Evolutionary conservation across 2,888 invertebrate genomes (phyloP).

Genomic region (Itoplectis maculator): DNA sequence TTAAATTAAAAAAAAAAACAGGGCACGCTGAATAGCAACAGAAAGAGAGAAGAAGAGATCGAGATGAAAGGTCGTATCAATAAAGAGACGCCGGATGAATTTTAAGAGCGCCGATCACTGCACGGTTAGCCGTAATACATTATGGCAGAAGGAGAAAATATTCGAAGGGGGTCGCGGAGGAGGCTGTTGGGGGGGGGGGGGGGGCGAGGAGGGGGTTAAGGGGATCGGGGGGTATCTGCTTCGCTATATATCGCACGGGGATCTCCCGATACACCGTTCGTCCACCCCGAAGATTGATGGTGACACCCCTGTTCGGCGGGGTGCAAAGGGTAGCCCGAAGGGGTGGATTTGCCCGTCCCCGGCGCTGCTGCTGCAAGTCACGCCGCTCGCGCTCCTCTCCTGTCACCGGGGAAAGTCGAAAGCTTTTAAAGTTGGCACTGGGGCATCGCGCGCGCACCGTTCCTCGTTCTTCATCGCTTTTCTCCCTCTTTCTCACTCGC

Average conservation of each 20-base stretch:
- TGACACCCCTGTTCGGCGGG: constrained; percentile 63
- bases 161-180: constrained; percentile 26
- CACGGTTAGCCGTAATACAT: constrained; percentile 1
- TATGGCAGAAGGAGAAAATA: constrained; percentile 39
- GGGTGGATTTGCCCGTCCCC: constrained; percentile 60
- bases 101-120: constrained; percentile 39
- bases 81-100: background rate
- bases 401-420: constrained; percentile 57
- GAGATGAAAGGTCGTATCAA: background rate
- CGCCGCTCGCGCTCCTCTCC: constrained; percentile 44
- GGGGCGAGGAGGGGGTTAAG: no score
- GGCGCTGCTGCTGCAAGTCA: constrained; percentile 62
- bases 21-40: no score
- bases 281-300: constrained; percentile 69
- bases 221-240: constrained; percentile 45
- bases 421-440: constrained; percentile 66
- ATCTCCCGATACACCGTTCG: constrained; percentile 66
- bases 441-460: constrained; percentile 36
- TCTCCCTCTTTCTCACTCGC: constrained; percentile 13
- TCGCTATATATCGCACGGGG: constrained; percentile 50
- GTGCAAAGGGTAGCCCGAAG: constrained; percentile 47
- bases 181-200: no score
- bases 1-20: no score
- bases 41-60: background rate
- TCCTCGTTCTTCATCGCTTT: constrained; percentile 14